Conservation (phyloP, 2,113 vertebrate genomes). For the Arizona elegans region DNA sequence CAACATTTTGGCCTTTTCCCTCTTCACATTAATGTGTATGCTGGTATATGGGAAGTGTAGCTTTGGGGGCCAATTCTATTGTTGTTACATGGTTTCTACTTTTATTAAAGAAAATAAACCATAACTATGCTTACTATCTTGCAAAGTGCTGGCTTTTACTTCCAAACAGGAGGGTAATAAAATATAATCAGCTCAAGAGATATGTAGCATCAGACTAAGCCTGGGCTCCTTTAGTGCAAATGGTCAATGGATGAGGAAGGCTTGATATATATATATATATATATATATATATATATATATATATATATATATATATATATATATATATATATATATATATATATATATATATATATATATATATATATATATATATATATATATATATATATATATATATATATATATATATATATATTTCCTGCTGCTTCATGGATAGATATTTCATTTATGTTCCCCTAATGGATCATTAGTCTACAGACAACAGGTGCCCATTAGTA, state of each 20-base stretch:
- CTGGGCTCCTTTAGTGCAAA: not conserved
- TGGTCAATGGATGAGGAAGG: not conserved
- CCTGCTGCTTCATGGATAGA: conserved; percentile 11
- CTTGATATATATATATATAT: not conserved
- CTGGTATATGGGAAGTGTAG: not conserved
- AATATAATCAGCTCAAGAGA: not conserved
- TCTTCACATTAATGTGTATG: not conserved
- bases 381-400: too few species aligned
- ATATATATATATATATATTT: not conserved
- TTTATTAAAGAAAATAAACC: not conserved
- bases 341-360: too few species aligned
- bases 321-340: too few species aligned
- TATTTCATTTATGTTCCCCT: not conserved
- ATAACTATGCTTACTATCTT: not conserved
- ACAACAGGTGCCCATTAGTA: not conserved
- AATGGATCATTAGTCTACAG: not conserved
- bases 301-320: too few species aligned
- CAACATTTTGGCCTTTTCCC: not conserved
- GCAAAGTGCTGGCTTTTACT: not conserved
- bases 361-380: too few species aligned
- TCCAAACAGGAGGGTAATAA: not conserved
- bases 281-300: too few species aligned
- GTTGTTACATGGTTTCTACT: not conserved
- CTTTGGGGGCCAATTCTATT: too few species aligned
- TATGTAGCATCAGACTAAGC: not conserved